Evolutionary conservation across 37 sponge, comb jelly and placozoan species (phyloP), one percentile per base, ranked within the genome.

Genomic region (Axinella damicornis): DNA sequence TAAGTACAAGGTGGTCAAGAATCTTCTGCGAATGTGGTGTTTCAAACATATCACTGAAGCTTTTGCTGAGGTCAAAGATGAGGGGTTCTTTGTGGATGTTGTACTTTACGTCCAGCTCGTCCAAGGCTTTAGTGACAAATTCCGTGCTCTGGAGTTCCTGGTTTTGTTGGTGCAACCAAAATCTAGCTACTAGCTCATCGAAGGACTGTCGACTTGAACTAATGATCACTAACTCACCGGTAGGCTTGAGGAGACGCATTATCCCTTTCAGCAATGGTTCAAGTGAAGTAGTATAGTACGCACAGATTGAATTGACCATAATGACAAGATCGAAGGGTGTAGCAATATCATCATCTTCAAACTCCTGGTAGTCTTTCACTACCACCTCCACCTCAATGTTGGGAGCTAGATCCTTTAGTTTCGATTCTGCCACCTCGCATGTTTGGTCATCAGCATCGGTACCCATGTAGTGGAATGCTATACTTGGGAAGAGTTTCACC

Each of bases 121-220:
- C 19, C 54, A 87, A 56, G 0, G 35, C 56, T 5, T 16, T 28
- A 1, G 66, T 32, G 24, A 79, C 80, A 32, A 20, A 38, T 53
- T 77, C 73, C 1, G 80, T 64, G 35, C 71, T 78, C n/a, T 69
- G 31, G 33, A 78, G 73, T 15, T 69, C 60, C 12, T 71, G 59
- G 0, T 52, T 58, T 5, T 65, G 69, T 65, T 87, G 79, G 53
- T 87, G 87, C 2, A 30, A 59, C 80, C 80, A 87, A 36, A 87
- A 87, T 11, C 87, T 18, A 0, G 60, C 53, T 27, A 77, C 71
- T 15, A 87, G 73, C 73, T 87, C 65, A 20, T 78, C 64, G 11
- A 87, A 58, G 0, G 80, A 78, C 57, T 78, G 78, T 20, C 52
- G 68, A 53, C 65, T 53, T 15, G 87, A 79, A 53, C 63, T 78